Base-by-base conservation (phyloP, 2,797 vertebrate species). In the Periophthalmus magnuspinnatus region DNA sequence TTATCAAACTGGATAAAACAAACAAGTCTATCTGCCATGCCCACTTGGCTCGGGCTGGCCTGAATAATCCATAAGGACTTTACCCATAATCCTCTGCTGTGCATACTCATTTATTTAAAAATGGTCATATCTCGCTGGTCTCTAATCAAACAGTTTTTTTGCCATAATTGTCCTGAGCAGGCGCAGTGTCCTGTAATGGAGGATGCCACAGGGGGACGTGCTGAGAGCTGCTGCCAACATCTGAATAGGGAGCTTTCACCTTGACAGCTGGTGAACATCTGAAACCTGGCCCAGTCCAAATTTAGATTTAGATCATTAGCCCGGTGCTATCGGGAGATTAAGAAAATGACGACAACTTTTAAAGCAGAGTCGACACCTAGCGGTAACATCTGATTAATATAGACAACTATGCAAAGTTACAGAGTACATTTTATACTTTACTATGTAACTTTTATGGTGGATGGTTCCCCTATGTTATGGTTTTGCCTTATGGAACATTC, bases 61-160 rank as follows among this genome's bases (percentile, higher is more conserved):
- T 87, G 90, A 91, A 86, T 91, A 88, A 91, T 89, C 82, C 83
- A 81, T 79, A 36, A 63, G 75, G 80, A 84, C 78, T 75, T 60
- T 56, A 22, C 47, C 73, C 81, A 85, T 58, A 82, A 79, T 79
- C 79, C 75, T 82, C 65, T 5, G 38, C 81, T 70, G 73, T 77
- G 81, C 75, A 82, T 80, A 84, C 87, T 86, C 86, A 88, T 89
- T 91, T 83, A 88, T 89, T 91, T 81, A 87, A 64, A 89, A 84
- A 80, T 84, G 83, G 84, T 86, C 88, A 88, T 91, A 90, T 91
- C 90, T 88, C 84, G 86, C 83, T 82, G 82, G 81, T 81, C 82
- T 87, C 83, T 88, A 91, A 90, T 91, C 87, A 88, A 88, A 85
- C 78, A 83, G 80, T 64, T 84, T 88, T 87, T 81, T 83, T 71